phyloP scores from a whole-genome alignment of 2,888 invertebrate genomes.

The Hyalella azteca region DNA sequence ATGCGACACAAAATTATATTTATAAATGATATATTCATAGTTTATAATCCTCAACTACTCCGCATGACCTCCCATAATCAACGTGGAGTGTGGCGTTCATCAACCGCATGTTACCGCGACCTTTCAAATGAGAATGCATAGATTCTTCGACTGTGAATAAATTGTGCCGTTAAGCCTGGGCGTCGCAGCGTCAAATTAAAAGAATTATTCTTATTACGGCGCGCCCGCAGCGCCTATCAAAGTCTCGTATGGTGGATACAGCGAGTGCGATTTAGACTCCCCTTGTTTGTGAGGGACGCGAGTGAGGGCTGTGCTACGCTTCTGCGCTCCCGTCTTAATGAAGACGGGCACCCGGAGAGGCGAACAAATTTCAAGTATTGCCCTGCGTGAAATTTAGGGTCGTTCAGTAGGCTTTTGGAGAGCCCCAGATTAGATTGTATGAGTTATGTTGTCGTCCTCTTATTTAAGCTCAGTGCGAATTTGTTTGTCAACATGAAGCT shows the following conservation, averaged over 20 bases:
- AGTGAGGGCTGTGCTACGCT: background rate
- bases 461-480: no score
- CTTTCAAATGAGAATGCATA: background rate
- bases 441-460: background rate
- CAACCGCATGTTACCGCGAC: no score
- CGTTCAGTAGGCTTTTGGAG: constrained; percentile 27
- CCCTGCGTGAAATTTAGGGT: constrained; percentile 25
- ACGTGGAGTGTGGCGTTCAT: no score
- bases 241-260: constrained; percentile 17
- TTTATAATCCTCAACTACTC: no score
- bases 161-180: background rate
- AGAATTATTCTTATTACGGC: constrained; percentile 6
- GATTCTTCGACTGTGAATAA: background rate
- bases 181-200: background rate
- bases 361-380: constrained; percentile 32
- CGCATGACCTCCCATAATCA: no score
- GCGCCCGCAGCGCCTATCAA: constrained; percentile 3
- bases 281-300: constrained; percentile 19
- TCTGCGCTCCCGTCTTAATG: constrained; percentile 12
- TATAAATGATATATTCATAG: no score
- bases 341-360: constrained; percentile 37
- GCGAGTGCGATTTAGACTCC: background rate
- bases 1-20: no score
- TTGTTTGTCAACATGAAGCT: no score
- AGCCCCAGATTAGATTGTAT: background rate